These are phyloP conservation scores for Triplophysa tibetana DNA, from an alignment of 2,113 vertebrate species.

Conservation along the genomic window DNA sequence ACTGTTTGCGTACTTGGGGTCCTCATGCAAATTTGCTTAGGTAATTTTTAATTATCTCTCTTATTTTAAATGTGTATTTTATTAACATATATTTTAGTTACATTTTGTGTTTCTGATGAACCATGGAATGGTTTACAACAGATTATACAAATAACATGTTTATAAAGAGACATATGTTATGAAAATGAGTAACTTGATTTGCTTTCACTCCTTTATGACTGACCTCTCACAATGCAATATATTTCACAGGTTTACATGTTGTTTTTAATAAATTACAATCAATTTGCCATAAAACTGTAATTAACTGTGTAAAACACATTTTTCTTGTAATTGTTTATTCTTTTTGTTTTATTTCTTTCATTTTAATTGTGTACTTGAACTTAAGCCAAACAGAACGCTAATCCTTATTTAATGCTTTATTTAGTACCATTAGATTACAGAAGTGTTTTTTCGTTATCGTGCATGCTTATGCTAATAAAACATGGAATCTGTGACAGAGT, in stretches of 20 bases:
- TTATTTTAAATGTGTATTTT: conserved; percentile 1
- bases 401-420: conserved; percentile 14
- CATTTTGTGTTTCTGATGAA: conserved; percentile 17
- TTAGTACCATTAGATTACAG: conserved; percentile 23
- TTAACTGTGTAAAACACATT: not conserved
- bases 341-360: conserved; percentile 4
- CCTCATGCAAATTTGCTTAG: conserved; percentile 9
- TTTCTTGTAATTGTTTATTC: conserved; percentile 32
- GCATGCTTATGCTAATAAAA: conserved; percentile 42
- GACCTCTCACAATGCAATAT: conserved; percentile 3
- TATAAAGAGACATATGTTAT: conserved; percentile 10
- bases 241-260: conserved; percentile 27
- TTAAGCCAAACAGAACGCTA: conserved; percentile 6
- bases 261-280: conserved; percentile 19
- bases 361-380: conserved; percentile 36
- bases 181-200: conserved; percentile 11
- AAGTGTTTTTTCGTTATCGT: not conserved
- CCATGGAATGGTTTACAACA: not conserved
- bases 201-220: not conserved
- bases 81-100: conserved; percentile 24
- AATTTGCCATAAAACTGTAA: conserved; percentile 8
- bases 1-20: conserved; percentile 17
- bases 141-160: conserved; percentile 32
- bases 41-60: not conserved
- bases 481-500: conserved; percentile 21